A percentile compares a stretch with the other conserved stretches of the same genome.
Evolutionary conservation across 2,888 invertebrate genomes (phyloP).

Genomic region (Perithous albicinctus): DNA sequence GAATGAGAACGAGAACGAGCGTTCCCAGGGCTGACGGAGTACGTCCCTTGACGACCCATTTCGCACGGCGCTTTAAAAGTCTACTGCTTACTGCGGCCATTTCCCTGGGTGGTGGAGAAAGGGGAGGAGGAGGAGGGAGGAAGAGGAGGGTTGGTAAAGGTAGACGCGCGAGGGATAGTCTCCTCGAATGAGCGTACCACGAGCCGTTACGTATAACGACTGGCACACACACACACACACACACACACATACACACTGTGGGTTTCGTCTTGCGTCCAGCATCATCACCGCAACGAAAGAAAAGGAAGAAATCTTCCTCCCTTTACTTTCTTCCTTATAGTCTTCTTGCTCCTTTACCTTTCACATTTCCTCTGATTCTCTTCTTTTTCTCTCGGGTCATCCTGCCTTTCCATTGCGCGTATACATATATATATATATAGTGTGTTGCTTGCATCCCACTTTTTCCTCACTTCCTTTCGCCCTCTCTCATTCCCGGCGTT

Average conservation of each 20-base stretch:
- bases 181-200: slow-evolving; percentile 61
- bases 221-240: too few relatives aligned
- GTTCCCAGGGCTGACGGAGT: slow-evolving; percentile 51
- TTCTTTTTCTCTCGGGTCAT: slow-evolving; percentile 19
- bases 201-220: slow-evolving; percentile 67
- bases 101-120: too few relatives aligned
- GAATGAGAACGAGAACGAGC: slow-evolving; percentile 38
- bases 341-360: neutral
- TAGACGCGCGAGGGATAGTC: slow-evolving; percentile 38
- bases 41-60: slow-evolving; percentile 69
- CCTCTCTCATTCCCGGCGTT: slow-evolving; percentile 7
- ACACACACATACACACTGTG: too few relatives aligned
- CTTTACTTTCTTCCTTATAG: slow-evolving; percentile 33
- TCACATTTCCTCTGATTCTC: slow-evolving; percentile 16
- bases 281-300: slow-evolving; percentile 21
- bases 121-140: slow-evolving; percentile 24
- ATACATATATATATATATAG: too few relatives aligned
- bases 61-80: slow-evolving; percentile 66
- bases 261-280: slow-evolving; percentile 32
- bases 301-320: slow-evolving; percentile 17
- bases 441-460: slow-evolving; percentile 2
- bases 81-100: slow-evolving; percentile 66
- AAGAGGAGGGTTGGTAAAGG: neutral
- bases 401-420: neutral
- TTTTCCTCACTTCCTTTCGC: too few relatives aligned